Base-by-base conservation (phyloP, 2,888 invertebrate species). In the Eupithecia centaureata region DNA sequence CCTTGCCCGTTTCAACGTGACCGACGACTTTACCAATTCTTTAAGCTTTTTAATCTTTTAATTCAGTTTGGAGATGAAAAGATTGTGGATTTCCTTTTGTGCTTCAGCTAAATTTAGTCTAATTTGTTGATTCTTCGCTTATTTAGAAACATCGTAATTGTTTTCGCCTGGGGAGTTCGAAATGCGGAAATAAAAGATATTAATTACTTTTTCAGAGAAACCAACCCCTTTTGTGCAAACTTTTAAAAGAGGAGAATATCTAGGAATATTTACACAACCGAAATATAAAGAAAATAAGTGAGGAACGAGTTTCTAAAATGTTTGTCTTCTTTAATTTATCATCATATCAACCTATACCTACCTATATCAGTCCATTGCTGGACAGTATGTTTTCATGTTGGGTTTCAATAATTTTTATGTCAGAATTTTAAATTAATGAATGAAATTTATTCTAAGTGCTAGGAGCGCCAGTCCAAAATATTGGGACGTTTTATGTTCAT, bases 1-100 rank as follows among this genome's bases (percentile, higher is more conserved):
- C 73, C 75, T 72, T 75, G 70, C 66, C 70, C 52, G 69, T 73
- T 63, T 58, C 60, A 62, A 67, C 67, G 66, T 27, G 63, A 57
- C 47, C 42, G 61, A 18, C 68, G 25, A 57, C 42, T 72, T 71
- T 63, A 70, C 70, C 70, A 69, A 67, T 51, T 71, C 61, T 67
- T 63, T 71, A 47, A 42, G 35, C 47, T 47, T 47, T 12, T 10
- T n/a, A 38, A 52, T 3, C 25, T 42, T 42, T 32, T 47, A 47
- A 42, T 56, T 47, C 33, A 15, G 35, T 57, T 47, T 25, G 58
- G 15, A 38, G 62, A 27, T 51, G 51, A 30, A 47, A 59, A 59
- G 12, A 47, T 66, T 27, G 13, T 52, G 8, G 25, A 52, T 27
- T 52, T 27, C 52, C 18, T 47, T 47, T 47, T 47, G 42, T 42